phyloP scores from a whole-genome alignment of 1,140 invertebrate genomes.

The Goniozus legneri region DNA sequence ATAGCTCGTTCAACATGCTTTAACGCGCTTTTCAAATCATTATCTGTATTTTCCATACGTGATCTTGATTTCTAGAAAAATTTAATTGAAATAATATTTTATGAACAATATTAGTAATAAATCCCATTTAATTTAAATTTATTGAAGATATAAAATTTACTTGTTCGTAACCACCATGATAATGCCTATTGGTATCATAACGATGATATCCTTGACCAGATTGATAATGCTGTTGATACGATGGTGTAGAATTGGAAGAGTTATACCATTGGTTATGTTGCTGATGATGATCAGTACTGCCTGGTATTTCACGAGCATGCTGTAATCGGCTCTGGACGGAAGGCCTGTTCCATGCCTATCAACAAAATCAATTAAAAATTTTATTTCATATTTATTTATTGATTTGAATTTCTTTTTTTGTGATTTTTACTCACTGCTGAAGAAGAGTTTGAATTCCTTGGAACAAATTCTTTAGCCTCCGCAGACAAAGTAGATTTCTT shows the following conservation, averaged over 20 bases:
- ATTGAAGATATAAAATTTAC: not conserved
- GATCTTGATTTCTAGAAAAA: constrained; percentile 8
- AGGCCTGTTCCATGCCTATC: not conserved
- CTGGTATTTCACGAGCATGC: constrained; percentile 16
- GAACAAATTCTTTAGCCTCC: constrained; percentile 38
- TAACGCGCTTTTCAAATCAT: constrained; percentile 31
- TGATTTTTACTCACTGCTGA: constrained; percentile 8
- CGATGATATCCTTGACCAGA: not conserved
- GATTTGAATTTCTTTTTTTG: not conserved
- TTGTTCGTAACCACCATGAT: not conserved
- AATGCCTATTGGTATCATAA: not conserved
- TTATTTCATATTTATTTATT: not conserved
- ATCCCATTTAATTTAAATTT: not conserved
- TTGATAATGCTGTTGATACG: constrained; percentile 7
- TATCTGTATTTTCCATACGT: constrained; percentile 16
- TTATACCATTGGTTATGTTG: constrained; percentile 10
- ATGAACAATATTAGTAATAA: not conserved
- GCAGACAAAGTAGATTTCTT: constrained; percentile 35
- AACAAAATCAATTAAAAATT: not conserved
- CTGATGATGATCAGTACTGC: constrained; percentile 3
- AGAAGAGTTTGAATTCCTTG: constrained; percentile 19
- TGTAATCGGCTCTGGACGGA: constrained; percentile 33
- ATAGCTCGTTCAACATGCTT: constrained; percentile 58
- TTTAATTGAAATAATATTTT: not conserved
- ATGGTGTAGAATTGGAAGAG: constrained; percentile 24